These are phyloP conservation scores for Pocillopora meandrina DNA, from an alignment of 92 coral and sea anemone genomes.

Conservation along the genomic window DNA sequence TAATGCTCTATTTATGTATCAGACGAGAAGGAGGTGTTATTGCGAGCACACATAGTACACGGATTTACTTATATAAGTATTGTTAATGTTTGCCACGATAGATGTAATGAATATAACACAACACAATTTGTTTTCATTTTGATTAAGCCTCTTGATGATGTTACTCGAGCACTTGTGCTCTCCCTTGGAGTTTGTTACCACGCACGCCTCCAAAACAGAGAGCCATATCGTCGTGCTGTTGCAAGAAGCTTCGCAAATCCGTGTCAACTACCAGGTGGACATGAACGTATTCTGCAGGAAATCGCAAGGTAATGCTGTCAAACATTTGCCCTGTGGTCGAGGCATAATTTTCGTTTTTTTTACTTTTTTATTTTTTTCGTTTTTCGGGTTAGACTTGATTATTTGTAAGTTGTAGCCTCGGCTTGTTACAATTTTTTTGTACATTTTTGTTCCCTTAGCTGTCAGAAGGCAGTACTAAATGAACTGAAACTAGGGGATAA, in stretches of 20 bases:
- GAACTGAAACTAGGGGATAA: slow-evolving; percentile 70
- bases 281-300: slow-evolving; percentile 59
- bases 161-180: slow-evolving; percentile 78
- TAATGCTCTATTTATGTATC: too few species aligned
- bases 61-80: too few species aligned
- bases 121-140: not conserved
- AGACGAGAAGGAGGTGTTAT: too few species aligned
- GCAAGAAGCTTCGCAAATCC: slow-evolving; percentile 53
- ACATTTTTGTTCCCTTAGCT: slow-evolving; percentile 30
- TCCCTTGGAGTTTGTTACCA: slow-evolving; percentile 87
- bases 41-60: too few species aligned
- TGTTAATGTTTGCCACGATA: too few species aligned
- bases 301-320: slow-evolving; percentile 47
- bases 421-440: not conserved
- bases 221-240: slow-evolving; percentile 59
- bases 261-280: slow-evolving; percentile 68
- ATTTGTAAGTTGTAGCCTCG: not conserved
- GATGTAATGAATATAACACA: not conserved
- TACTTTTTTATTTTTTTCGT: too few species aligned
- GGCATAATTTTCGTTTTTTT: too few species aligned
- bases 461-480: slow-evolving; percentile 79
- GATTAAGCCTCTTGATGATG: slow-evolving; percentile 56
- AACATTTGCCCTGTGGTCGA: too few species aligned
- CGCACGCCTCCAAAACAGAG: slow-evolving; percentile 71
- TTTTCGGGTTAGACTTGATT: not conserved